Conservation (phyloP, 2,888 invertebrate species). For the Hartigia nigra region DNA sequence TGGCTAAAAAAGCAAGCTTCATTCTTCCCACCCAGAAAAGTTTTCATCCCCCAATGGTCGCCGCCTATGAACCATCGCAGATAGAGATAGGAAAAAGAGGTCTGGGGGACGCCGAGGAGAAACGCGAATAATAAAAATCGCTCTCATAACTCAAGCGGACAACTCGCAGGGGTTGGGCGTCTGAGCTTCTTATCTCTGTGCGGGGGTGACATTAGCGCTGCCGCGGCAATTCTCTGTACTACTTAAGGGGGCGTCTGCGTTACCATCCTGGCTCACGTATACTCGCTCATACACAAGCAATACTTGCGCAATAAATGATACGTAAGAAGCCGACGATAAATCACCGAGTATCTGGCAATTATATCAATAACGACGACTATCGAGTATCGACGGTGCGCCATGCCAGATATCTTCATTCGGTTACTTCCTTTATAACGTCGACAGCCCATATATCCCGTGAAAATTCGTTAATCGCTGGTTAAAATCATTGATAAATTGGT, state of each 20-base stretch:
- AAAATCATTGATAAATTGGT: neutral
- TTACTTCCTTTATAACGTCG: neutral
- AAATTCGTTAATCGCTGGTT: neutral
- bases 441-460: neutral
- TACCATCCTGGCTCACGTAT: conserved; percentile 16
- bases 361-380: conserved; percentile 56
- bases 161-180: conserved; percentile 41
- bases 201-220: conserved; percentile 63
- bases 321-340: conserved; percentile 45
- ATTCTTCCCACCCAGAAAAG: neutral
- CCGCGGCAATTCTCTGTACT: conserved; percentile 57
- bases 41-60: conserved; percentile 20
- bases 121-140: conserved; percentile 65
- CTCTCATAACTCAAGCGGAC: conserved; percentile 61
- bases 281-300: conserved; percentile 9
- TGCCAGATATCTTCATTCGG: conserved; percentile 22
- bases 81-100: conserved; percentile 60
- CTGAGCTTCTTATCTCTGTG: conserved; percentile 62
- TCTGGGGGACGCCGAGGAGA: conserved; percentile 30
- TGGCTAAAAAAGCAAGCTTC: neutral
- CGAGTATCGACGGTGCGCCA: conserved; percentile 46
- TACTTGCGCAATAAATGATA: conserved; percentile 28
- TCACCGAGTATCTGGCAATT: conserved; percentile 56
- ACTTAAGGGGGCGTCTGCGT: conserved; percentile 40
- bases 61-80: conserved; percentile 51